Conservation (phyloP, 2,888 invertebrate genomes). For the Eupelmus urozonus region DNA sequence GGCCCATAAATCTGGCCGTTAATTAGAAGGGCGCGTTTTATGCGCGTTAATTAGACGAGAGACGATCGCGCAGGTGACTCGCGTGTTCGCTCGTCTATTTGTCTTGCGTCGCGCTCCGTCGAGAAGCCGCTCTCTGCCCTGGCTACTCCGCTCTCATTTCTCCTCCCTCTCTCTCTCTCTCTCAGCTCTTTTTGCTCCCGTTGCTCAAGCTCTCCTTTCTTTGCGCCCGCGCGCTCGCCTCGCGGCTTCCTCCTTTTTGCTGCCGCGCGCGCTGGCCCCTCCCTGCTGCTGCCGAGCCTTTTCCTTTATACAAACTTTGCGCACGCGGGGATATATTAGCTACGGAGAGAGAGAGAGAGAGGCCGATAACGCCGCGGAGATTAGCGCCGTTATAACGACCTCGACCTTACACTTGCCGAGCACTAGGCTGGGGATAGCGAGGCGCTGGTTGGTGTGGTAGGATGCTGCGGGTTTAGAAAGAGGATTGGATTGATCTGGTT, state of each 20-base stretch:
- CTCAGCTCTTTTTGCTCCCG: slow-evolving; percentile 26
- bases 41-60: slow-evolving; percentile 59
- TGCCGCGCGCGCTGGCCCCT: slow-evolving; percentile 21
- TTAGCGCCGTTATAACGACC: slow-evolving; percentile 67
- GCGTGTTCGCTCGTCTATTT: slow-evolving; percentile 62
- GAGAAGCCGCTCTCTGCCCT: slow-evolving; percentile 1
- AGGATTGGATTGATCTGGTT: too few relatives aligned
- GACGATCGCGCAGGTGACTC: slow-evolving; percentile 37
- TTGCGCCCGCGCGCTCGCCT: slow-evolving; percentile 53
- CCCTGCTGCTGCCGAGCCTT: slow-evolving; percentile 6
- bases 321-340: slow-evolving; percentile 15
- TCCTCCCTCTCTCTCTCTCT: slow-evolving; percentile 38
- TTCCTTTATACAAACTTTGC: slow-evolving; percentile 41
- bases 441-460: too few relatives aligned
- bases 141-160: neutral
- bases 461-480: too few relatives aligned
- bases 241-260: slow-evolving; percentile 62
- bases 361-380: slow-evolving; percentile 63
- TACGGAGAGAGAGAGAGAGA: neutral
- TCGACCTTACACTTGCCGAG: slow-evolving; percentile 53
- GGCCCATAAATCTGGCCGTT: slow-evolving; percentile 26
- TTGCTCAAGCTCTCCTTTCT: slow-evolving; percentile 57
- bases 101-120: slow-evolving; percentile 42
- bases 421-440: too few relatives aligned
- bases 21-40: slow-evolving; percentile 53